Evolutionary conservation across 2,113 vertebrate species (phyloP), one percentile per base, ranked within the genome.

Genomic region (Leptosomus discolor): DNA sequence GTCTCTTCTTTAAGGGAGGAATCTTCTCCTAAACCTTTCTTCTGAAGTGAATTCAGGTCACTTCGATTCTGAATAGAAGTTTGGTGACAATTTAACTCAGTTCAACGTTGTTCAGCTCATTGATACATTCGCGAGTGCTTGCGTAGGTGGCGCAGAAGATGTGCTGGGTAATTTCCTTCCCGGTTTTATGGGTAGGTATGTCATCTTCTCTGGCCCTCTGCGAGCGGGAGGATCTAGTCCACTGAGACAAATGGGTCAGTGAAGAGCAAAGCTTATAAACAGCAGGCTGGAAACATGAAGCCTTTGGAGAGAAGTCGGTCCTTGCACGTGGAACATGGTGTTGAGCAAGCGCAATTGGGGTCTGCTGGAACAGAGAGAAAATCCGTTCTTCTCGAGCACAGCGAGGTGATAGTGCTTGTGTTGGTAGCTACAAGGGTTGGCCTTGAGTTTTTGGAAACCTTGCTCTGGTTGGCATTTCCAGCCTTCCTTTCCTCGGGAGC

Each of bases 121-220:
- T 20, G 36, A 7, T 34, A 16, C 4, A 1, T 46, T 30, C 14
- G 29, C 0, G 4, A 58, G 9, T 26, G n/a, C 34, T 56, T 12
- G 27, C 50, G 11, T 6, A 37, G 64, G 41, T 70, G 41, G n/a
- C 56, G 57, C 20, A 26, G 83, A 63, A 37, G 71, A 46, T 39
- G 43, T 15, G 34, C 15, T 53, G 6, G 58, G 29, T 39, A 9
- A 4, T 24, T 32, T 74, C 32, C 54, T 77, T 11, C 13, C 45
- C 51, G 15, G 1, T 36, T 53, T 27, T 17, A 14, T 36, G 58
- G 18, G 34, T 60, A 76, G 61, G 48, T 73, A 18, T 6, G 29
- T 34, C 15, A 23, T 29, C n/a, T 68, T 54, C 53, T 45, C 15
- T 39, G 70, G 15, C 69, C 48, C 26, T 50, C 27, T n/a, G 41